phyloP scores from a whole-genome alignment of 2,113 vertebrate genomes.

The Lepus europaeus region DNA sequence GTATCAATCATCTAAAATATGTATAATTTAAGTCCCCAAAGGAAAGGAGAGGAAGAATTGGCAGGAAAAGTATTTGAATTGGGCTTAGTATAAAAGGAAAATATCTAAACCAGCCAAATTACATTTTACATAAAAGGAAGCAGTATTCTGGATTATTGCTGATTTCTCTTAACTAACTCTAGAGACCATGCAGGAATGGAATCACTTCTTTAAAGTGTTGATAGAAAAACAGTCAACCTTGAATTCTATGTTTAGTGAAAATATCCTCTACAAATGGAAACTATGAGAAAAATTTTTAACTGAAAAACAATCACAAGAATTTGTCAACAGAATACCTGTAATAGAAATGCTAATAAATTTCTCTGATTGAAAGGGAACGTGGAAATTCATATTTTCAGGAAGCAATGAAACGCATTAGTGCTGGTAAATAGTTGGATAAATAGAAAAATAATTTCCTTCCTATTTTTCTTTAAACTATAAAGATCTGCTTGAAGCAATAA shows the following conservation, averaged over 20 bases:
- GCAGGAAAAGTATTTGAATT: conserved; percentile 7
- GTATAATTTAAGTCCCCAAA: neutral
- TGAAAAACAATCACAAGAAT: conserved; percentile 51
- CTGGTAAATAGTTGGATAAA: conserved; percentile 52
- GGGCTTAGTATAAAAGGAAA: neutral
- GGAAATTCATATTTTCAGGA: conserved; percentile 56
- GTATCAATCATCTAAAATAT: neutral
- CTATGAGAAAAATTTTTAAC: conserved; percentile 56
- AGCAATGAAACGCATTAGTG: conserved; percentile 41
- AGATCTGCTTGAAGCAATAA: conserved; percentile 32
- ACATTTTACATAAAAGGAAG: neutral
- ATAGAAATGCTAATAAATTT: neutral
- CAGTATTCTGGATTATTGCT: neutral
- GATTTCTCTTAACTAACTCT: conserved; percentile 30
- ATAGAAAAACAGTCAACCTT: neutral
- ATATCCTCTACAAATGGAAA: conserved; percentile 42
- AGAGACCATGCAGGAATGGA: neutral
- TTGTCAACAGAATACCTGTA: conserved; percentile 36
- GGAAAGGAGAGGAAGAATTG: neutral
- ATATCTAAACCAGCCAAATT: neutral
- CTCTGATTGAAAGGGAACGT: conserved; percentile 32
- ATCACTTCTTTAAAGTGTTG: conserved; percentile 21
- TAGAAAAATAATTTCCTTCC: neutral
- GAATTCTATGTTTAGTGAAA: conserved; percentile 58
- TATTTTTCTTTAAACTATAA: conserved; percentile 32